Percentiles rank a stretch among this genome's conserved stretches.
These are phyloP conservation scores for Acanthornis magna DNA, from an alignment of 2,797 vertebrate species.

Conservation along the genomic window DNA sequence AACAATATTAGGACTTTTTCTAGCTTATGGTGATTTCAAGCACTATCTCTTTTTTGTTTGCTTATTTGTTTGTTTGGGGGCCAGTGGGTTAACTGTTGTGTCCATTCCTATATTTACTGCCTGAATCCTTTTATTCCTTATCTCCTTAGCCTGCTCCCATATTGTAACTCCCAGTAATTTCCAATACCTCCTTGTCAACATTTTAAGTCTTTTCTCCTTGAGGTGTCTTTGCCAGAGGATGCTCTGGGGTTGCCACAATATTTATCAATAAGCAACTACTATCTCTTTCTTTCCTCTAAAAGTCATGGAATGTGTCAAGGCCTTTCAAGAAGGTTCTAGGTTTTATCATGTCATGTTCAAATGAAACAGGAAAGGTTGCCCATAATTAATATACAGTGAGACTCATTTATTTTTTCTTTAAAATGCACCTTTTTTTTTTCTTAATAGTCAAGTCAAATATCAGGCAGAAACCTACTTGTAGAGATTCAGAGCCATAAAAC, in stretches of 20 bases:
- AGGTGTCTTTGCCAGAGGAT: not conserved
- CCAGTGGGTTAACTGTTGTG: not conserved
- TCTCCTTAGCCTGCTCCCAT: not conserved
- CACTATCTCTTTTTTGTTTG: not conserved
- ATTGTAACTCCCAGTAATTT: not conserved
- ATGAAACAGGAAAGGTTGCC: not conserved
- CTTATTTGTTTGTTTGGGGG: not conserved
- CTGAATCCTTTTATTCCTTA: not conserved
- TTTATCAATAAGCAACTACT: not conserved
- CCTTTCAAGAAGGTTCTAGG: not conserved
- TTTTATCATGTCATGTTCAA: not conserved
- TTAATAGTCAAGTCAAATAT: not conserved
- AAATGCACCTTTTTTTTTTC: rapidly evolving
- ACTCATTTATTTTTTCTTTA: not conserved
- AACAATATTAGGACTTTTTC: not conserved
- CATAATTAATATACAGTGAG: not conserved
- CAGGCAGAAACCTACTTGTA: not conserved
- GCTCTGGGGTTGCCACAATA: not conserved
- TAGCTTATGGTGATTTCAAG: not conserved
- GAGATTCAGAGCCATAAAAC: not conserved
- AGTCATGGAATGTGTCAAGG: not conserved
- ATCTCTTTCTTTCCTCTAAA: not conserved
- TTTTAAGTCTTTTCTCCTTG: not conserved
- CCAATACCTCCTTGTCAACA: not conserved
- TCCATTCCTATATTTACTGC: not conserved